Evolutionary conservation across 2,888 invertebrate genomes (phyloP), one percentile per base, ranked within the genome.

Genomic region (Crematogaster levior): DNA sequence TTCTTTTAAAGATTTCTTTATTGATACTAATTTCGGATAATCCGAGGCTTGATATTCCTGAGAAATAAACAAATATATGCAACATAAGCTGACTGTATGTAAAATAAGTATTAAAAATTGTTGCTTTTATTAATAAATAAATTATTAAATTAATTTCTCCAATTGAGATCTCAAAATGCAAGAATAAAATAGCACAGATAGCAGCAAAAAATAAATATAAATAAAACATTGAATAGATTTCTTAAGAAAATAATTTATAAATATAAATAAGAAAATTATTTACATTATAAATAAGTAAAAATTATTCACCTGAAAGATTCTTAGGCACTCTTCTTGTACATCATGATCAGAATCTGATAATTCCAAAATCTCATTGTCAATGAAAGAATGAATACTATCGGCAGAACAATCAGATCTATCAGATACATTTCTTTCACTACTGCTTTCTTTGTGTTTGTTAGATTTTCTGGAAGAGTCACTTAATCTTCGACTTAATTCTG

Each of bases 291-390:
- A 53, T 70, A n/a, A 24, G 63, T 63, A 66, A 43, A 73, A 48
- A 65, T 63, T 27, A 40, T 43, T 60, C 94, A 98, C 97, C 94
- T 98, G 97, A 94, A 98, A 98, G 90, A 98, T 98, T 95, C 96
- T 97, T 92, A 97, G 96, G 94, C 98, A 98, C 94, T 98, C 98
- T 90, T 97, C 96, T 91, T 97, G 96, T 83, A 98, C 96, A 87
- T 97, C 96, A 86, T 97, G 96, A 92, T 97, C 96, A 37, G 95
- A 95, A 89, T 96, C 96, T 75, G 95, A 95, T 53, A 95, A 89
- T 82, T 91, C 92, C 72, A 95, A 94, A 90, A 95, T 91, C 43
- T 85, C 85, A 24, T 85, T 73, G 60, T 90, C 70, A 10, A 87
- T 24, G 21, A 73, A 68, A 51, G 72, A 66, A 18, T 37, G 81